Conservation (phyloP, 2,797 vertebrate species). For the Sebastes nivosus region DNA sequence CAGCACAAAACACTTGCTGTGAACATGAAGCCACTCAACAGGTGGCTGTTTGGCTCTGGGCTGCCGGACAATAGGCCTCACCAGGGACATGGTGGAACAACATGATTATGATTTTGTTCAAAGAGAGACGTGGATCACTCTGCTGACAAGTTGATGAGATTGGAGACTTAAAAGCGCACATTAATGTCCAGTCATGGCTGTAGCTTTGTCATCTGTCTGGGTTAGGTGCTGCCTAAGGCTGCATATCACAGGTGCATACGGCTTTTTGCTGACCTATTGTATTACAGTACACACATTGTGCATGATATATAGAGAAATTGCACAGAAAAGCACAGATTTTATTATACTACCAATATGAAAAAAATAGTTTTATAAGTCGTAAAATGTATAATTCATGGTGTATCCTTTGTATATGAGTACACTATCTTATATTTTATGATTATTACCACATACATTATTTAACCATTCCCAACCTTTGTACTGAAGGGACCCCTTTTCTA, state of each 20-base stretch:
- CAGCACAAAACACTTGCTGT: not conserved
- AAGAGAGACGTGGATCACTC: constrained; percentile 5
- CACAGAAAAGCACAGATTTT: not conserved
- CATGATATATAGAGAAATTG: not conserved
- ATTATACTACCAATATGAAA: not conserved
- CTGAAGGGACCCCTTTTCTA: too few species aligned
- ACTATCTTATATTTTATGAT: not conserved
- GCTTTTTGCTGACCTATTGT: not conserved
- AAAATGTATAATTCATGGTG: not conserved
- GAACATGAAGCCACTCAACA: not conserved
- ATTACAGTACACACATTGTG: not conserved
- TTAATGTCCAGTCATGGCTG: not conserved
- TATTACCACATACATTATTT: not conserved
- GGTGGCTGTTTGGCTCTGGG: not conserved
- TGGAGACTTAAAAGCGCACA: not conserved
- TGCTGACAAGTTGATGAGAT: constrained; percentile 38
- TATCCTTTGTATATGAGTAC: not conserved
- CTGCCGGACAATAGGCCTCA: not conserved
- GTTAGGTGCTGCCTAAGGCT: not conserved
- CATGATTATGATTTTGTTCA: constrained; percentile 13
- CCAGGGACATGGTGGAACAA: not conserved
- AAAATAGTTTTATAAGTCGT: not conserved
- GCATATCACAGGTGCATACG: not conserved
- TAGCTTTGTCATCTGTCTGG: constrained; percentile 2
- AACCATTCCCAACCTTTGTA: not conserved